These are phyloP conservation scores for Lithobates sylvaticus DNA, from an alignment of 2,797 vertebrate species.

Conservation along the genomic window DNA sequence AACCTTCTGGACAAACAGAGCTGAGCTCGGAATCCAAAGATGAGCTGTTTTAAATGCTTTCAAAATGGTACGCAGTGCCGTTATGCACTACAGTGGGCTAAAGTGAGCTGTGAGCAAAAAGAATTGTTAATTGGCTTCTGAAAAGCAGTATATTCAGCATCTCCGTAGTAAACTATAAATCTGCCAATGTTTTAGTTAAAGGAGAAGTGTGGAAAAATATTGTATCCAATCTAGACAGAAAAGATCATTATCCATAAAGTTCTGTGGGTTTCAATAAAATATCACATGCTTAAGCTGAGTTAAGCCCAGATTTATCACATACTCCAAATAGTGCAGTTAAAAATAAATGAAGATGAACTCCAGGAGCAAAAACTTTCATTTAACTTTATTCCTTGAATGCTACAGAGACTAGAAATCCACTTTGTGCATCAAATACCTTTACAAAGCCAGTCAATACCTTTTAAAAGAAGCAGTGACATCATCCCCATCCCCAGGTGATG, in stretches of 20 bases:
- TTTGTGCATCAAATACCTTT: too few species aligned
- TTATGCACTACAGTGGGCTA: neutral
- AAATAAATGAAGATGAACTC: too few species aligned
- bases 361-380: too few species aligned
- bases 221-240: neutral
- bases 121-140: neutral
- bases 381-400: too few species aligned
- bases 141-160: neutral
- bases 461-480: too few species aligned
- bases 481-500: too few species aligned
- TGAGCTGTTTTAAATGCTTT: slow-evolving; percentile 21
- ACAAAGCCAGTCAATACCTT: too few species aligned
- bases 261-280: too few species aligned
- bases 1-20: slow-evolving; percentile 6
- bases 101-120: slow-evolving; percentile 1
- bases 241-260: neutral
- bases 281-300: too few species aligned
- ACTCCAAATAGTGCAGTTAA: too few species aligned
- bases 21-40: neutral
- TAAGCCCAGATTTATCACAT: too few species aligned
- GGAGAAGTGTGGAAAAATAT: neutral
- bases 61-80: neutral
- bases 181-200: neutral
- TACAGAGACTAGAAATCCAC: too few species aligned
- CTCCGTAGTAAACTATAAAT: neutral